Percentiles rank a stretch among this genome's conserved stretches.
Evolutionary conservation across 2,797 vertebrate species (phyloP).

Genomic region (Tauraco hartlaubi): DNA sequence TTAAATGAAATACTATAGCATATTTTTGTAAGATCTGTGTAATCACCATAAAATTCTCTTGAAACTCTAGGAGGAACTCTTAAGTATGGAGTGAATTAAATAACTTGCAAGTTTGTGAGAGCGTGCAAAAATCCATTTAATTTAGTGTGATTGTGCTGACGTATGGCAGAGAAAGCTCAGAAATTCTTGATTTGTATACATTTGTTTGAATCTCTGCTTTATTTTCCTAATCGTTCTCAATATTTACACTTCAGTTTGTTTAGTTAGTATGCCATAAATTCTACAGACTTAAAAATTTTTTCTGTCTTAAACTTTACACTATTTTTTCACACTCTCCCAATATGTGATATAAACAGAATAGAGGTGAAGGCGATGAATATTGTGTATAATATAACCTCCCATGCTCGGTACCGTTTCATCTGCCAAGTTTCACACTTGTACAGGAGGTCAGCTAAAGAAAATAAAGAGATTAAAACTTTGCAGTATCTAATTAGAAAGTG

Average conservation of each 20-base stretch:
- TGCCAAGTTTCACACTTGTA: not conserved
- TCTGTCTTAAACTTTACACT: not conserved
- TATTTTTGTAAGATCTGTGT: not conserved
- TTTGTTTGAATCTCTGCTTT: not conserved
- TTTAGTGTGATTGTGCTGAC: not conserved
- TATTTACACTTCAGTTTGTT: not conserved
- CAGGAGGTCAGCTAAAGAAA: not conserved
- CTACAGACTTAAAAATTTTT: fast-evolving
- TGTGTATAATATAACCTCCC: not conserved
- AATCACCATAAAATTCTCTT: not conserved
- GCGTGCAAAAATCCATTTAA: not conserved
- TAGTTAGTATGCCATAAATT: not conserved
- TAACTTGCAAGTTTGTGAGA: not conserved
- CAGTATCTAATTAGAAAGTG: not conserved
- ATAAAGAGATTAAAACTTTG: not conserved
- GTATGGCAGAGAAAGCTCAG: not conserved
- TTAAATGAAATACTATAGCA: not conserved
- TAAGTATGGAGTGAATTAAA: not conserved
- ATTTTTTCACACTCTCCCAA: fast-evolving
- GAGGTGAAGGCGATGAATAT: not conserved
- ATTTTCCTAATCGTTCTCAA: not conserved
- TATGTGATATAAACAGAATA: not conserved
- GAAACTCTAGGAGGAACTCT: not conserved
- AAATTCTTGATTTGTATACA: not conserved
- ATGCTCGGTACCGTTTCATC: not conserved